These are phyloP conservation scores for Ptiloglossa arizonensis DNA, from an alignment of 1,140 invertebrate species.

Conservation along the genomic window DNA sequence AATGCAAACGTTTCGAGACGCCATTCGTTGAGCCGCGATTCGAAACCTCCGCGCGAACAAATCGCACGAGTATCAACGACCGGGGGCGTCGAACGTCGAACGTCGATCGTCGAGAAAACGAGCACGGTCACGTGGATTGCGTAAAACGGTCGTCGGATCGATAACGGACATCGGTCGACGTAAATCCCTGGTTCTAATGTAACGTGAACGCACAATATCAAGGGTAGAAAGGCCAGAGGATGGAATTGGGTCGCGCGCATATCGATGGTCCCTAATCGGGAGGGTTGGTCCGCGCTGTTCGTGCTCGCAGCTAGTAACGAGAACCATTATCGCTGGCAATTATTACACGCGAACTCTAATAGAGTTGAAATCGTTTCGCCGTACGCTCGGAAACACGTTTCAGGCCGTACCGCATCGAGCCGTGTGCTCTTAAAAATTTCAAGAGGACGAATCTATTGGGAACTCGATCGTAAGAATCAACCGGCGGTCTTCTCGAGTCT, in stretches of 20 bases:
- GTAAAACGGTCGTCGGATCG: conserved; percentile 32
- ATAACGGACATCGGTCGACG: conserved; percentile 18
- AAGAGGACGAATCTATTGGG: background rate
- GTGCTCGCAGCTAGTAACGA: background rate
- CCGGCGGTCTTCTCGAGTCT: background rate
- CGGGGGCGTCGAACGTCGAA: background rate
- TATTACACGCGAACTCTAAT: background rate
- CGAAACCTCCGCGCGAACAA: too few relatives aligned
- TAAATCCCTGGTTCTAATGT: conserved; percentile 47
- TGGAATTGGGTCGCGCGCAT: conserved; percentile 38
- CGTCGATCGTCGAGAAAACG: background rate
- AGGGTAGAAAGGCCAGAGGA: conserved; percentile 30
- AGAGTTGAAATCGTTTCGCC: background rate
- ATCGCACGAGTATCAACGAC: too few relatives aligned
- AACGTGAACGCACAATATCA: conserved; percentile 54
- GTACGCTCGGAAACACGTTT: background rate
- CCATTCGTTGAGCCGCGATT: too few relatives aligned
- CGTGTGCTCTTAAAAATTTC: background rate
- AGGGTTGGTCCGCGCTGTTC: background rate
- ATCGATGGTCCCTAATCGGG: conserved; percentile 4
- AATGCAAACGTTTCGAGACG: too few relatives aligned
- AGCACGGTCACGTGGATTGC: conserved; percentile 1
- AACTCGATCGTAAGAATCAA: background rate
- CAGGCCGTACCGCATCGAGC: too few relatives aligned
- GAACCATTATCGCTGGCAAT: conserved; percentile 15